Base-by-base conservation (phyloP, 2,888 invertebrate species). In the Imbricaverruca yamaguchii region DNA sequence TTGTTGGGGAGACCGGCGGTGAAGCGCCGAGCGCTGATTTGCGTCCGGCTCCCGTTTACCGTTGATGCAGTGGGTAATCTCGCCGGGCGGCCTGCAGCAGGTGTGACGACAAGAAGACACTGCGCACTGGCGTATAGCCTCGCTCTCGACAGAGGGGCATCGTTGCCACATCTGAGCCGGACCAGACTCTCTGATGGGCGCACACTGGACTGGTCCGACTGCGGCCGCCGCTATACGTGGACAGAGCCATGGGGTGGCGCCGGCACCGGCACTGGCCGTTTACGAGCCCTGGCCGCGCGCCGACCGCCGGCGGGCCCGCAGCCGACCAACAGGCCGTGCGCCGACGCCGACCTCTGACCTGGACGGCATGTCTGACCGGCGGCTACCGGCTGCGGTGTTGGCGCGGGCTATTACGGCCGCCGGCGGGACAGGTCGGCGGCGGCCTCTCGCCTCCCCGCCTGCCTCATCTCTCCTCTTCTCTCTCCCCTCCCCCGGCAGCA, bases 381-480 rank as follows among this genome's bases (percentile, higher is more conserved):
- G 96, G 0, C 92, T 93, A 80, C 92, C 93, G 9, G 91, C 96
- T 80, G 92, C 93, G 86, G 88, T 96, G 85, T 91, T 94, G 53
- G 91, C 93, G 84, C 90, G 57, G 90, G 97, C 57, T 89, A 92
- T 18, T 87, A 88, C 56, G 92, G 92, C 0, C 88, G 89, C 84
- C 87, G 94, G 0, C 92, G 93, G 86, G 95, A 94, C 89, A 96
- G 95, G 61, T 93, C 94, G 89, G 95, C 94, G 13, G 90, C 95
- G 82, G 96, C 53, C 88, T 89, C 89, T 89, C 81, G 59, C 81
- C 23, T 81, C 85, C 87, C 81, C 95, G 95, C 57, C 97, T 97
- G 15, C 97, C 97, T 4, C 97, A 97, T 89, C 97, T 97, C 90
- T 97, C 97, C 6, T 95, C 94, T 93, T 88, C 89, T 92, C 93